Conservation (phyloP, 2,113 vertebrate genomes). For the Acanthisitta chloris region DNA sequence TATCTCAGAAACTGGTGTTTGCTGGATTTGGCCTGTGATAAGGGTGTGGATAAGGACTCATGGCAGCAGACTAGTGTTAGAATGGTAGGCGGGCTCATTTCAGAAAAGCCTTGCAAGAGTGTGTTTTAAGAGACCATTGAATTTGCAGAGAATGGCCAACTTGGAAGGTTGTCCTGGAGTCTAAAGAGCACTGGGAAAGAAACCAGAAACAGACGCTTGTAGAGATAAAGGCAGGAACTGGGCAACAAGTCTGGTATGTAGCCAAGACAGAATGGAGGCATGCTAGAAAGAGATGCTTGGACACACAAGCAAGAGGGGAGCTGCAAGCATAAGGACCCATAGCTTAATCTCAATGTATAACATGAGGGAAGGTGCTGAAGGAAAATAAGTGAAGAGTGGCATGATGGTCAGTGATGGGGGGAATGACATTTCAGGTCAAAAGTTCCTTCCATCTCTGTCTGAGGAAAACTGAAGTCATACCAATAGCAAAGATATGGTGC, state of each 20-base stretch:
- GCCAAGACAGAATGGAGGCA: not conserved
- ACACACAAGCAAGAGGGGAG: not conserved
- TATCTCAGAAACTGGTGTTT: not conserved
- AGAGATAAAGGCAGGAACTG: conserved; percentile 9
- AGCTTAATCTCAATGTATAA: not conserved
- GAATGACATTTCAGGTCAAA: not conserved
- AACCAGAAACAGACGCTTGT: conserved; percentile 17
- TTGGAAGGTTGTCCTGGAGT: conserved; percentile 27
- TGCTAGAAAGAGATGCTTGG: not conserved
- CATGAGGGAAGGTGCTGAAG: not conserved
- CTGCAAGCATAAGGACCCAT: not conserved
- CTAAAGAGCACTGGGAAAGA: conserved; percentile 45
- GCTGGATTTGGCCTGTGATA: not conserved
- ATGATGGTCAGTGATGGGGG: not conserved
- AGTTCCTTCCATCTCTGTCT: not conserved
- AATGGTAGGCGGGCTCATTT: not conserved
- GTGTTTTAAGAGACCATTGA: conserved; percentile 12
- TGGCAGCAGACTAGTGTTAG: not conserved
- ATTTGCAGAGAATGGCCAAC: not conserved
- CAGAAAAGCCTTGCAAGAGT: not conserved
- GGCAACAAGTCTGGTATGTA: not conserved
- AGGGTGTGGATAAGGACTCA: not conserved
- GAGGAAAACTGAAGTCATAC: not conserved
- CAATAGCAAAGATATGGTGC: not conserved
- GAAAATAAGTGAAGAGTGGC: not conserved